Percentiles rank a stretch among this genome's conserved stretches.
phyloP scores from a whole-genome alignment of 2,888 invertebrate species.

The Limnephilus rhombicus region DNA sequence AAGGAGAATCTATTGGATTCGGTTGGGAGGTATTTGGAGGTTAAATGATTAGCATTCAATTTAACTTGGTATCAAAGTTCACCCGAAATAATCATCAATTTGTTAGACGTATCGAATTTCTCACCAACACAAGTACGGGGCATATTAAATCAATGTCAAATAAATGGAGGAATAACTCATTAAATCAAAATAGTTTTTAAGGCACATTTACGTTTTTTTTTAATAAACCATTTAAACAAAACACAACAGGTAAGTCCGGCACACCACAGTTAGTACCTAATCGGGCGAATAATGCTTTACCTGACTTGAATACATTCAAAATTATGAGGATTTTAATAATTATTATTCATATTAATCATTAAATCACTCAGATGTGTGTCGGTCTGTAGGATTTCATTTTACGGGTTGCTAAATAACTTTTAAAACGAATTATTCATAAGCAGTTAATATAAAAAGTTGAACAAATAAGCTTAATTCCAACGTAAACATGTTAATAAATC shows the following conservation, averaged over 20 bases:
- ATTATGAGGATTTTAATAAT: background rate
- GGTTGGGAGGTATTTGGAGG: background rate
- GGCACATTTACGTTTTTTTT: background rate
- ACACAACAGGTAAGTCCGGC: background rate
- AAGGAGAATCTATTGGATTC: background rate
- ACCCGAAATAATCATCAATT: background rate
- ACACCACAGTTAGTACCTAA: background rate
- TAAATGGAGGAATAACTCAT: background rate
- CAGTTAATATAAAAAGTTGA: too few relatives aligned
- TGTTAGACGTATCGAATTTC: background rate
- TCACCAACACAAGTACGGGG: background rate
- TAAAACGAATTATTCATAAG: background rate
- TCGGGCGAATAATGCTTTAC: background rate
- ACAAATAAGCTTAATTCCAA: too few relatives aligned
- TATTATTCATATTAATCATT: background rate
- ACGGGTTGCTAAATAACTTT: background rate
- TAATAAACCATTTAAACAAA: background rate
- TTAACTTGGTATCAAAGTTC: background rate
- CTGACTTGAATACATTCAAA: background rate
- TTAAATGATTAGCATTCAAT: background rate
- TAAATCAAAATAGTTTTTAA: background rate
- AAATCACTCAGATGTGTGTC: background rate
- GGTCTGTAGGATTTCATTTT: background rate
- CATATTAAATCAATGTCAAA: background rate
- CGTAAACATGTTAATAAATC: too few relatives aligned